Evolutionary conservation across 2,797 vertebrate genomes (phyloP), one percentile per base, ranked within the genome.

Genomic region (Gorsachius magnificus): DNA sequence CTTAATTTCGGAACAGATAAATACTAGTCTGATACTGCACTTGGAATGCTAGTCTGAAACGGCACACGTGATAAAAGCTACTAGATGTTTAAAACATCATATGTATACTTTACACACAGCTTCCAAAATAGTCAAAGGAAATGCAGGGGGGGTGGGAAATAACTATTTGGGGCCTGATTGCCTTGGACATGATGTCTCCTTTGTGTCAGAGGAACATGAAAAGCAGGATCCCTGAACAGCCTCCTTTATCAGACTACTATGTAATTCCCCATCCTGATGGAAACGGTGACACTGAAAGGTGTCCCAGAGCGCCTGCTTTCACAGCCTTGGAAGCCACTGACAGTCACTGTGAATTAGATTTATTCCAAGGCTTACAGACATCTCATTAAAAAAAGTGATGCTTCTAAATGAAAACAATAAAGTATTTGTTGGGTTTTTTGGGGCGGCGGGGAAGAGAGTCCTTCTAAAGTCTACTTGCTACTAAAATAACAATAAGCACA

Each of bases 1-100:
- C 85, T 96, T 94, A 92, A 94, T 93, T 96, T 97, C 72, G 86
- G 68, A 95, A 79, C 50, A 83, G 87, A 96, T 76, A 88, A 97
- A 92, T 61, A 50, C 68, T 36, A 38, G 43, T 38, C 45, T 86
- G 57, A 75, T 66, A 53, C 28, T 50, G 48, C n/a, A 71, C 33
- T 92, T 79, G 45, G 29, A 96, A 87, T 51, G n/a, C 69, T 46
- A 35, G 28, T 51, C 71, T 74, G 20, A 84, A 84, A 72, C 11
- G 11, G n/a, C 22, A 75, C 33, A 66, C 0, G 0, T 25, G 19
- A 76, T 17, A 53, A 79, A 79, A 72, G 85, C 69, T 83, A 54
- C 63, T 28, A 26, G 36, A n/a, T 71, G 25, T 85, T 90, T 89
- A 38, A 87, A 85, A 17, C 16, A 41, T 19, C 10, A 9, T 13